phyloP scores from a whole-genome alignment of 2,113 vertebrate genomes.

The Brachionichthys hirsutus region DNA sequence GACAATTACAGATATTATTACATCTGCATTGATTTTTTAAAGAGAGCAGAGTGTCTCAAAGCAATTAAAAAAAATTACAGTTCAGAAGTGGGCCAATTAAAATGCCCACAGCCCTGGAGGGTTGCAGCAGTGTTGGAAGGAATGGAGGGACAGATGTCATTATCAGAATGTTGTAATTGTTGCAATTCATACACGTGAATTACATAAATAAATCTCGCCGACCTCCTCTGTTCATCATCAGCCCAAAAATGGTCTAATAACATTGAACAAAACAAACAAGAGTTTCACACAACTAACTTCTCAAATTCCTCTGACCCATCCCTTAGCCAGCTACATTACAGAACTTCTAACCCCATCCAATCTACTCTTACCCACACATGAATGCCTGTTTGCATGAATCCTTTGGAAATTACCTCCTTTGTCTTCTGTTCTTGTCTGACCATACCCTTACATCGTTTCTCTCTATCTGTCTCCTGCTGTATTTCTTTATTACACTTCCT shows the following conservation, averaged over 20 bases:
- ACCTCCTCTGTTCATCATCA: background rate
- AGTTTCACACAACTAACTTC: too few relatives aligned
- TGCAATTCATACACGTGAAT: slow-evolving; percentile 23
- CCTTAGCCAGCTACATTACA: too few relatives aligned
- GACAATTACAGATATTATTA: slow-evolving; percentile 87
- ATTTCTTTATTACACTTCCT: background rate
- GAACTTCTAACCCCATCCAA: too few relatives aligned
- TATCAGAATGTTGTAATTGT: slow-evolving; percentile 71
- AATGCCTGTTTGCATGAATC: too few relatives aligned
- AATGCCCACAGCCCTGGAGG: slow-evolving; percentile 73
- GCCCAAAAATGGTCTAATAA: too few relatives aligned
- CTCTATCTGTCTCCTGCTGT: background rate
- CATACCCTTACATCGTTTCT: background rate
- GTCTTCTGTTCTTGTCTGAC: slow-evolving; percentile 20
- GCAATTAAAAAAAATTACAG: slow-evolving; percentile 85
- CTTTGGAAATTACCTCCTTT: background rate
- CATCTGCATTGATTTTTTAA: slow-evolving; percentile 84
- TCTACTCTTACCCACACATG: too few relatives aligned
- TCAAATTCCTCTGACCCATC: too few relatives aligned
- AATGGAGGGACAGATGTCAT: slow-evolving; percentile 44
- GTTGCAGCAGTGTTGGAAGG: slow-evolving; percentile 44
- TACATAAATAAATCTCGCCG: background rate
- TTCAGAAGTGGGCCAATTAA: slow-evolving; percentile 84
- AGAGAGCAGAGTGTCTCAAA: slow-evolving; percentile 78
- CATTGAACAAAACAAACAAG: too few relatives aligned